phyloP scores from a whole-genome alignment of 2,113 vertebrate species.

The Cnemophilus loriae region DNA sequence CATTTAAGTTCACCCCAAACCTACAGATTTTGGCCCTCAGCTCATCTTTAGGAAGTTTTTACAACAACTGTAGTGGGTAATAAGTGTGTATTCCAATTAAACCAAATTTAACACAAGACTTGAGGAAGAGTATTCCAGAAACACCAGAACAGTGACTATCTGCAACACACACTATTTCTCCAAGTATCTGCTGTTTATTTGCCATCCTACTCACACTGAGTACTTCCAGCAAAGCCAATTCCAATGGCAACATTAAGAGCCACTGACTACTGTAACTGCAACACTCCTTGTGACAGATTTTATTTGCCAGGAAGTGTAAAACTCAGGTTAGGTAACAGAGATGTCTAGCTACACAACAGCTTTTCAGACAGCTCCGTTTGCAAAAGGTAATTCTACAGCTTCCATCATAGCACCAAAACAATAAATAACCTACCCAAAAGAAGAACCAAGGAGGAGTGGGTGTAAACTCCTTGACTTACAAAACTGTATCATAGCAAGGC shows the following conservation, averaged over 20 bases:
- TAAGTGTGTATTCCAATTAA: neutral
- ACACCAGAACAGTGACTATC: neutral
- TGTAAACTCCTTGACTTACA: neutral
- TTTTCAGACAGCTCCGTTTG: neutral
- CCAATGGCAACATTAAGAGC: neutral
- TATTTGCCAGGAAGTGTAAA: neutral
- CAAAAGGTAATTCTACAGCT: neutral
- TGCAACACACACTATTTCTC: neutral
- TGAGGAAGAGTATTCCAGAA: neutral
- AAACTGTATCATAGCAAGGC: neutral
- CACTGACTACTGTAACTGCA: neutral
- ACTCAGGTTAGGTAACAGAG: neutral
- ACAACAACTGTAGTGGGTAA: rapidly evolving
- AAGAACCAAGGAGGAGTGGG: neutral
- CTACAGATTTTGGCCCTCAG: neutral
- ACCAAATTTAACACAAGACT: neutral
- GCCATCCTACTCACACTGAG: neutral
- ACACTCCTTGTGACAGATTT: neutral
- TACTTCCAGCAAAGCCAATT: neutral
- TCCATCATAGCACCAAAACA: neutral
- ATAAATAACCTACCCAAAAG: neutral
- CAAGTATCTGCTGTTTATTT: neutral
- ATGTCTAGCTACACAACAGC: neutral
- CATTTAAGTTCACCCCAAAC: neutral
- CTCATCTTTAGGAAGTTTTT: neutral